Evolutionary conservation across 2,888 invertebrate species (phyloP).

Genomic region (Parasteatoda lunata): DNA sequence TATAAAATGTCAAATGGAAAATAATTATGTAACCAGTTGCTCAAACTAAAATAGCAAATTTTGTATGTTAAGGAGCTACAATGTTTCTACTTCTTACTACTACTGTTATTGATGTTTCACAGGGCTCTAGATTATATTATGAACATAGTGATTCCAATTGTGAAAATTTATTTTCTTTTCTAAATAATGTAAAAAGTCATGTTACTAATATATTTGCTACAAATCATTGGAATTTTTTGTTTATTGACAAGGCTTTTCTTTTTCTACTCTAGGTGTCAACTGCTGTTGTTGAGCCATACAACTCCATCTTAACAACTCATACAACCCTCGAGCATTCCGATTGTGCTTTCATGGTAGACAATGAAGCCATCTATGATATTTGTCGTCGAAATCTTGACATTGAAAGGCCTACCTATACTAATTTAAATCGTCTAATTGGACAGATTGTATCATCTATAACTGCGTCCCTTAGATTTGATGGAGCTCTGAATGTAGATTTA

Average conservation of each 20-base stretch:
- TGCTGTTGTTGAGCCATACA: conserved; percentile 72
- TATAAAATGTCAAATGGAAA: too few species aligned
- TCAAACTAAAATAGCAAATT: too few species aligned
- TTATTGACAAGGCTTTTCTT: too few species aligned
- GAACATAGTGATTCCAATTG: too few species aligned
- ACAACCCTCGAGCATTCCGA: conserved; percentile 71
- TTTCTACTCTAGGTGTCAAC: conserved; percentile 62
- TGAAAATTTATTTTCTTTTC: too few species aligned
- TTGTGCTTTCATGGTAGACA: conserved; percentile 77
- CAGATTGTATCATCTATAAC: conserved; percentile 82
- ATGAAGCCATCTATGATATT: conserved; percentile 78
- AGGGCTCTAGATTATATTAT: too few species aligned
- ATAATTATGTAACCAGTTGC: too few species aligned
- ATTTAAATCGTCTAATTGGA: conserved; percentile 79
- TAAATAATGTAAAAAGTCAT: too few species aligned
- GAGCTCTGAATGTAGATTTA: conserved; percentile 91
- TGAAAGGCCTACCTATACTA: conserved; percentile 95
- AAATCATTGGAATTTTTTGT: too few species aligned
- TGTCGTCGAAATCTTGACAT: conserved; percentile 96
- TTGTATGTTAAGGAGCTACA: background rate
- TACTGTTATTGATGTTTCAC: background rate
- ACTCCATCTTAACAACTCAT: conserved; percentile 71
- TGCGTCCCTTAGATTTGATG: conserved; percentile 93
- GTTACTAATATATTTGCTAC: too few species aligned
- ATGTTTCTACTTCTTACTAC: background rate